These are phyloP conservation scores for Odontocerum albicorne DNA, from an alignment of 2,888 invertebrate genomes.

Conservation along the genomic window DNA sequence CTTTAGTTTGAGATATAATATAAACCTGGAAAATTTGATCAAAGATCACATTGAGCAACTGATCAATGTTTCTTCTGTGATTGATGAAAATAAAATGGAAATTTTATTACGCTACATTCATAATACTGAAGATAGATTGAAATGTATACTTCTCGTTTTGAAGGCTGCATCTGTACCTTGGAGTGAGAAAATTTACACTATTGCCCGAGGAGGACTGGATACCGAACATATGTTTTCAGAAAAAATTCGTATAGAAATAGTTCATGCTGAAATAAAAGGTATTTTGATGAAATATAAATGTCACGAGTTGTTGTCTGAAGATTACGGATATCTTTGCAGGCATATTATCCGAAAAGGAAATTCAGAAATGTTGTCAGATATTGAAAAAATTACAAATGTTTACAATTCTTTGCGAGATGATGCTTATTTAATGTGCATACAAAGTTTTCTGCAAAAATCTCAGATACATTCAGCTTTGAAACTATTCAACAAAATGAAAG, in stretches of 20 bases:
- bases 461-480: constrained; percentile 25
- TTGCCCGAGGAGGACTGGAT: constrained; percentile 20
- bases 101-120: constrained; percentile 30
- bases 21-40: constrained; percentile 52
- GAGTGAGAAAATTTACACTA: constrained; percentile 24
- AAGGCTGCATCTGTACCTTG: constrained; percentile 31
- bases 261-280: constrained; percentile 25
- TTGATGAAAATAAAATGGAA: constrained; percentile 33
- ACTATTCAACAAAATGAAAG: constrained; percentile 24
- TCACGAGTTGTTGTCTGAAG: constrained; percentile 26
- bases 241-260: constrained; percentile 24
- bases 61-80: constrained; percentile 47
- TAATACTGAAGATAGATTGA: constrained; percentile 27
- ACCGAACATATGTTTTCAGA: constrained; percentile 16
- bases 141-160: constrained; percentile 28
- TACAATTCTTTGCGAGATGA: constrained; percentile 28
- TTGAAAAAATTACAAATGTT: constrained; percentile 30
- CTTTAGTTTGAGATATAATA: constrained; percentile 48
- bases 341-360: constrained; percentile 27
- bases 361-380: constrained; percentile 31
- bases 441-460: constrained; percentile 22
- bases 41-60: constrained; percentile 49
- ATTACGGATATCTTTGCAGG: constrained; percentile 29
- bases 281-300: constrained; percentile 35
- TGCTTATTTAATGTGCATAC: constrained; percentile 31